Evolutionary conservation across 2,113 vertebrate genomes (phyloP), one percentile per base, ranked within the genome.

Genomic region (Prinia subflava): DNA sequence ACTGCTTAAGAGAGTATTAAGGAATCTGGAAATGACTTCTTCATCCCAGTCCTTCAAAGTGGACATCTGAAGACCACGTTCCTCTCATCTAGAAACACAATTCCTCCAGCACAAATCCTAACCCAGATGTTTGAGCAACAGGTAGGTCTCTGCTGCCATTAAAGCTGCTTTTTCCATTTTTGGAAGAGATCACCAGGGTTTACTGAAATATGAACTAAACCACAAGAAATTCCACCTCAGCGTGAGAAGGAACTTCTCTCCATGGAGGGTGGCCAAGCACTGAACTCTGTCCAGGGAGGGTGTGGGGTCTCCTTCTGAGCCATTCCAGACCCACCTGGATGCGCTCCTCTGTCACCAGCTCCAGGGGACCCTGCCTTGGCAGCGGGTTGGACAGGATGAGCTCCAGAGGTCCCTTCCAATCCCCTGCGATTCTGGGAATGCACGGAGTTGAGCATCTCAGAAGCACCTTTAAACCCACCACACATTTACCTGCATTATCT

Each of bases 391-490:
- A 7, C 18, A 46, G 33, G 39, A 19, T 6, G 33, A 47, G 53
- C 46, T 41, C 76, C 68, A 65, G 59, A 42, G 41, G 59, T 23
- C 30, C 39, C 21, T 62, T 53, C 70, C 78, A 60, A 7, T 30
- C 47, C n/a, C 41, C 17, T 62, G 70, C 62, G n/a, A 76, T 76
- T 62, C 41, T 69, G 62, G 27, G 62, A 35, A 47, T 31, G 50
- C 5, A 0, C 0, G 2, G 37, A 47, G 24, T 12, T 19, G 23
- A 71, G 28, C 31, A 78, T 5, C 63, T 44, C 7, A 0, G 42
- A 37, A 87, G 35, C 77, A 56, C 37, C 31, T 52, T 14, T 14
- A 30, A 67, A 78, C 52, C 33, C 19, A 47, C 11, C 35, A 53
- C 46, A 37, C 27, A 11, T 57, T 37, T 12, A 37, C 8, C 31